Evolutionary conservation across 2,888 invertebrate species (phyloP).

Genomic region (Hydriomena furcata): DNA sequence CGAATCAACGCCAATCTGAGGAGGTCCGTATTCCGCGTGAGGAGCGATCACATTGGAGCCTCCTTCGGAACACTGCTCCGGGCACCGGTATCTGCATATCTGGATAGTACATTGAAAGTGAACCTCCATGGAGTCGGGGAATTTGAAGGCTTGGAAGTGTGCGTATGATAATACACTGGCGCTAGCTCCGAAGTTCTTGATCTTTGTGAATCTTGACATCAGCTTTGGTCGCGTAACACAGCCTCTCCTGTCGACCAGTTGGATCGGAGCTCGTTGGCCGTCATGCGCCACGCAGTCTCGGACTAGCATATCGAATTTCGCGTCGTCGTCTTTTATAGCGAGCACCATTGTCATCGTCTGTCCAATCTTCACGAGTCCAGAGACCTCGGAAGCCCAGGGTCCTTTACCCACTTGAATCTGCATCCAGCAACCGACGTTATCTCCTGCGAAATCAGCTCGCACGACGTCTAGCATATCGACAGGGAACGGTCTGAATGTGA

Average conservation of each 20-base stretch:
- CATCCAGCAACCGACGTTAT: slow-evolving; percentile 99
- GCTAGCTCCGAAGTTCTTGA: slow-evolving; percentile 96
- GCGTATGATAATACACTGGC: slow-evolving; percentile 96
- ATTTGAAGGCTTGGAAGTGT: slow-evolving; percentile 97
- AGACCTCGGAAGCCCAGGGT: slow-evolving; percentile 97
- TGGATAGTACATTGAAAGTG: slow-evolving; percentile 98
- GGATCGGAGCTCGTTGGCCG: slow-evolving; percentile 96
- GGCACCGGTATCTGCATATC: slow-evolving; percentile 96
- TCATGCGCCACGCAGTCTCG: slow-evolving; percentile 97
- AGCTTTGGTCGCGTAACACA: slow-evolving; percentile 96
- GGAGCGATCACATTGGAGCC: slow-evolving; percentile 73
- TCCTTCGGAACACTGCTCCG: slow-evolving; percentile 93
- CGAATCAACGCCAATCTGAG: slow-evolving; percentile 76
- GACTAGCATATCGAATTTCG: slow-evolving; percentile 97
- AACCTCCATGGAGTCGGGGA: slow-evolving; percentile 98
- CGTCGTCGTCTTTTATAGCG: slow-evolving; percentile 97
- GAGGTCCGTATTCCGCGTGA: slow-evolving; percentile 89
- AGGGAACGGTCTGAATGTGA: slow-evolving; percentile 96
- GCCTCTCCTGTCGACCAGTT: slow-evolving; percentile 95
- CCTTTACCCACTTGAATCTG: slow-evolving; percentile 97
- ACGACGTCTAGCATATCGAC: slow-evolving; percentile 98
- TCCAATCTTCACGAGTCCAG: slow-evolving; percentile 96
- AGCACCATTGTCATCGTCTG: slow-evolving; percentile 98
- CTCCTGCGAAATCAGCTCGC: slow-evolving; percentile 96
- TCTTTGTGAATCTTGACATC: slow-evolving; percentile 97